These are phyloP conservation scores for Ascidia mentula DNA, from an alignment of 23 tunicate genomes.

Conservation along the genomic window DNA sequence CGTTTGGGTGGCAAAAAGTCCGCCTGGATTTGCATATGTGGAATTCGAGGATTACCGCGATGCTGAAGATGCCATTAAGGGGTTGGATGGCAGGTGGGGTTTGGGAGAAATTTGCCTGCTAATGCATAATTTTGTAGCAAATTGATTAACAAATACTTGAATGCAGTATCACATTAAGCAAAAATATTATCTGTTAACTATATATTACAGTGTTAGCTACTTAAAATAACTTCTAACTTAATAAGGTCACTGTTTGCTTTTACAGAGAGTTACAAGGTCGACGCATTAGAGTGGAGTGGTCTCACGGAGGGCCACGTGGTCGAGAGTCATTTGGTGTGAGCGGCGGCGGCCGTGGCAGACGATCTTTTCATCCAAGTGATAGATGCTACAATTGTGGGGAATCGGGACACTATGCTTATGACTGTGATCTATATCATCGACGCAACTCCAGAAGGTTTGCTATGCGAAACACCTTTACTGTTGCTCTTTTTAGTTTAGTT, in stretches of 20 bases:
- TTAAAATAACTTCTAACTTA: no score
- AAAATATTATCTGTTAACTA: no score
- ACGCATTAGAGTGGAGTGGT: conserved; percentile 65
- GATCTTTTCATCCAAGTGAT: conserved; percentile 72
- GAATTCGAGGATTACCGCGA: conserved; percentile 72
- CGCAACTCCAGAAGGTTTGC: neutral
- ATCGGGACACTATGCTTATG: conserved; percentile 84
- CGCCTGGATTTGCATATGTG: conserved; percentile 95
- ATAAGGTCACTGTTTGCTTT: neutral
- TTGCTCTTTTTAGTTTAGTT: neutral
- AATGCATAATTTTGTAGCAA: no score
- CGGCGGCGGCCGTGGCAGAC: conserved; percentile 37
- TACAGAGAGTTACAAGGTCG: conserved; percentile 53
- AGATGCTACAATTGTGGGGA: conserved; percentile 90
- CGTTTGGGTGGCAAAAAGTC: conserved; percentile 91
- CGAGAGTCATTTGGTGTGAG: conserved; percentile 16
- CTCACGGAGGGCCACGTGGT: conserved; percentile 67
- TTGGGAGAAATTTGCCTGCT: no score
- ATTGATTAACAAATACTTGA: no score
- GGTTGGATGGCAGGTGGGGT: conserved; percentile 82
- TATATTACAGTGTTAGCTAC: no score
- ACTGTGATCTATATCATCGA: conserved; percentile 60
- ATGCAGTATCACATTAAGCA: no score
- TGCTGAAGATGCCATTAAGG: conserved; percentile 75
- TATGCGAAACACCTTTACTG: neutral